phyloP scores from a whole-genome alignment of 2,113 vertebrate genomes.

The Microcebus lehilahytsara region DNA sequence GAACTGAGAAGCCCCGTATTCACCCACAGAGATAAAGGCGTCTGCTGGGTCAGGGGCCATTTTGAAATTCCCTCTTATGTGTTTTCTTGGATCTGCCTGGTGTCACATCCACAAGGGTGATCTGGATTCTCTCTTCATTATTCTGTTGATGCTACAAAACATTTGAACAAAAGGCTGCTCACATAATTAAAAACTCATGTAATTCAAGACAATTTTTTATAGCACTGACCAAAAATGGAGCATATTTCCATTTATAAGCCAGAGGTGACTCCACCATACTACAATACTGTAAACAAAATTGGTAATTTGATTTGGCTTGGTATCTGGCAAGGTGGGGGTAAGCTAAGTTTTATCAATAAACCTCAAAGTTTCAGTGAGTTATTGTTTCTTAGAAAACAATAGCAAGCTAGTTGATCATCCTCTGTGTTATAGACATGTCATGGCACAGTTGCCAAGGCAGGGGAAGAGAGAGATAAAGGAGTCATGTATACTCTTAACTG shows the following conservation, averaged over 20 bases:
- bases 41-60: neutral
- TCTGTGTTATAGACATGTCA: neutral
- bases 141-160: neutral
- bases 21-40: neutral
- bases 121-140: neutral
- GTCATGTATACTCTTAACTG: neutral
- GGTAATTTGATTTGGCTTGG: neutral
- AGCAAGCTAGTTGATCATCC: neutral
- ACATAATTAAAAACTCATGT: neutral
- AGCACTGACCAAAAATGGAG: neutral
- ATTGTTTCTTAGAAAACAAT: neutral
- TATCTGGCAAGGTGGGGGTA: neutral
- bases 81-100: neutral
- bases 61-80: neutral
- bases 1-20: neutral
- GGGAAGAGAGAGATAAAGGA: neutral
- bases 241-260: neutral
- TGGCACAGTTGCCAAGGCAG: neutral
- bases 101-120: neutral
- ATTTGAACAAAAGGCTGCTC: neutral
- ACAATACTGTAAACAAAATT: neutral
- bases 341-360: neutral
- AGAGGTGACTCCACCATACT: neutral
- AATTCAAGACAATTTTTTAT: neutral
- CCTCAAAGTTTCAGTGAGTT: neutral